These are phyloP conservation scores for Aricia agestis DNA, from an alignment of 1,140 invertebrate species.

Conservation along the genomic window DNA sequence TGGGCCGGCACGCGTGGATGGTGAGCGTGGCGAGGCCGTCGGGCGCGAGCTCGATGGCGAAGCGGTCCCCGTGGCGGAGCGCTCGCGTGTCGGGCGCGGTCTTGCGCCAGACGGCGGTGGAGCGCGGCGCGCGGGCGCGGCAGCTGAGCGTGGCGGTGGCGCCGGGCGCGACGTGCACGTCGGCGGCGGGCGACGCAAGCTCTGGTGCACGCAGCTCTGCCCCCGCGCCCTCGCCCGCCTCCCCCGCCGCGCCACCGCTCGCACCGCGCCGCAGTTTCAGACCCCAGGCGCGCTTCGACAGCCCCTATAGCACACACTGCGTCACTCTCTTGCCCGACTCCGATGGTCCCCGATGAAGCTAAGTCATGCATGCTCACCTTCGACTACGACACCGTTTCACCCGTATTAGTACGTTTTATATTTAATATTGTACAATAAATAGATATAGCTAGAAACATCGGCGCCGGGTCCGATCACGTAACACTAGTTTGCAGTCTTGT, in stretches of 20 bases:
- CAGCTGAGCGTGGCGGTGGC: slow-evolving; percentile 56
- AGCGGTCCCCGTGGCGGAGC: slow-evolving; percentile 72
- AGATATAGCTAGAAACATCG: slow-evolving; percentile 45
- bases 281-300: slow-evolving; percentile 78
- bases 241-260: slow-evolving; percentile 51
- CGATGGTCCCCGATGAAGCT: slow-evolving; percentile 33
- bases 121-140: slow-evolving; percentile 53
- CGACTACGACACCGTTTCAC: slow-evolving; percentile 30
- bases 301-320: slow-evolving; percentile 51
- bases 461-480: slow-evolving; percentile 52
- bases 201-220: slow-evolving; percentile 65
- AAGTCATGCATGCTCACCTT: slow-evolving; percentile 62
- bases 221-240: slow-evolving; percentile 60
- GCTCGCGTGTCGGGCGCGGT: slow-evolving; percentile 75
- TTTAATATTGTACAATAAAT: slow-evolving; percentile 49
- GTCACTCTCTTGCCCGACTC: slow-evolving; percentile 18
- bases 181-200: slow-evolving; percentile 51
- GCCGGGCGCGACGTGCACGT: slow-evolving; percentile 55
- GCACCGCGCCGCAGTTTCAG: slow-evolving; percentile 51
- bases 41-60: slow-evolving; percentile 63
- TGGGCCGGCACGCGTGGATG: slow-evolving; percentile 74
- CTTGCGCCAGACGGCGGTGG: slow-evolving; percentile 77
- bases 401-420: slow-evolving; percentile 31
- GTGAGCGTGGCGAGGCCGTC: slow-evolving; percentile 74
- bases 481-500: slow-evolving; percentile 52